Base-by-base conservation (phyloP, 2,888 invertebrate genomes). In the Ferrisia virgata region DNA sequence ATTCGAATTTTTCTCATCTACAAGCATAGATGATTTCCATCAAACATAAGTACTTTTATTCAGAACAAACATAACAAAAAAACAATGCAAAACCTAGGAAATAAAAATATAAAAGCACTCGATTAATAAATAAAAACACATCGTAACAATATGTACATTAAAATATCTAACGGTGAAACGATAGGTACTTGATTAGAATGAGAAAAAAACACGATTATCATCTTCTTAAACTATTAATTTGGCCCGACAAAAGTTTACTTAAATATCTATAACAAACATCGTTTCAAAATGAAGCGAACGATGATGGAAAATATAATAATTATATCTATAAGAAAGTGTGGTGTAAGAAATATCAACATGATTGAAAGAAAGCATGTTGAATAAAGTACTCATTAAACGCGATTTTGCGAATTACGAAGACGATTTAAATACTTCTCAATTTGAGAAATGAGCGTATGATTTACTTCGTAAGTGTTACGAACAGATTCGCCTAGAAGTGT, bases 401-500 rank as follows among this genome's bases (percentile, higher is more conserved):
- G 64, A 64, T 64, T 6, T 13, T 25, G 28, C 28, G 64, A 64
- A 22, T 53, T 31, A 18, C 72, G 15, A 11, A 47, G n/a, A n/a
- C 25, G 25, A 18, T 47, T 72, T 47, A 83, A 18, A 40, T 28
- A n/a, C 33, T 72, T 83, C 39, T 76, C 83, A 28, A 83, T 40
- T 33, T 83, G 64, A 9, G 76, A 39, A 18, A 83, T 31, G 9
- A 83, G n/a, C 1, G 43, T 28, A 3, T 83, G 72, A 18, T 28
- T 28, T 43, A 72, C 83, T 64, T 72, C 76, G 13, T 69, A 15
- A 47, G 28, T 76, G 39, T 72, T 72, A 31, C 83, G 83, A 9
- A 83, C 47, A 76, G 28, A 76, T 43, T 83, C 43, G 4, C 83
- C 83, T n/a, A 83, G 76, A 4, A 83, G 25, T 1, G 83, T 72